Evolutionary conservation across 2,113 vertebrate genomes (phyloP).

Genomic region (Rhinoptilus africanus): DNA sequence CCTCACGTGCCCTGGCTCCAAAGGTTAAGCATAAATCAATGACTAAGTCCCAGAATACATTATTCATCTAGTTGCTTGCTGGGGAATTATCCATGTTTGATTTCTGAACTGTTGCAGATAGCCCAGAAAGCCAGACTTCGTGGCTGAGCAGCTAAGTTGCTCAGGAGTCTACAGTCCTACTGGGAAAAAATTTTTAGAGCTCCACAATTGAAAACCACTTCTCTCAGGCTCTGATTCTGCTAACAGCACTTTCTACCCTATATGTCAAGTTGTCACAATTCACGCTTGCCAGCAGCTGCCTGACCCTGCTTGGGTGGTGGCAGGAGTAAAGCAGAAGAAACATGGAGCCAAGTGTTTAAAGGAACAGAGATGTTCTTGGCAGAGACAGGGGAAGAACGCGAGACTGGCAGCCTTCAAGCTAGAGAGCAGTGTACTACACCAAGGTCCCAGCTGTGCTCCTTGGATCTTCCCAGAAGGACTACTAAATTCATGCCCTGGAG

Average conservation of each 20-base stretch:
- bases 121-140: not conserved
- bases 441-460: not conserved
- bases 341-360: not conserved
- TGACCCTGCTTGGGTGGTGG: slow-evolving; percentile 22
- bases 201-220: slow-evolving; percentile 11
- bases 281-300: slow-evolving; percentile 5
- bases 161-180: not conserved
- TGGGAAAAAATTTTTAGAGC: not conserved
- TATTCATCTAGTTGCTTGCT: not conserved
- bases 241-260: not conserved
- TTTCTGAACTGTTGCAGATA: not conserved
- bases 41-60: not conserved
- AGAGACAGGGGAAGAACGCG: not conserved
- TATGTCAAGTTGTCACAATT: not conserved
- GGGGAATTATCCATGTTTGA: not conserved
- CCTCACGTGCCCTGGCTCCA: not conserved
- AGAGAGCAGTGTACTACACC: not conserved
- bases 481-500: not conserved
- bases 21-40: not conserved
- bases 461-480: not conserved
- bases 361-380: not conserved
- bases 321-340: not conserved
- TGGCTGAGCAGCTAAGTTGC: not conserved
- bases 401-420: not conserved
- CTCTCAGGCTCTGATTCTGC: not conserved